These are phyloP conservation scores for Falco punctatus DNA, from an alignment of 2,113 vertebrate genomes.

Conservation along the genomic window DNA sequence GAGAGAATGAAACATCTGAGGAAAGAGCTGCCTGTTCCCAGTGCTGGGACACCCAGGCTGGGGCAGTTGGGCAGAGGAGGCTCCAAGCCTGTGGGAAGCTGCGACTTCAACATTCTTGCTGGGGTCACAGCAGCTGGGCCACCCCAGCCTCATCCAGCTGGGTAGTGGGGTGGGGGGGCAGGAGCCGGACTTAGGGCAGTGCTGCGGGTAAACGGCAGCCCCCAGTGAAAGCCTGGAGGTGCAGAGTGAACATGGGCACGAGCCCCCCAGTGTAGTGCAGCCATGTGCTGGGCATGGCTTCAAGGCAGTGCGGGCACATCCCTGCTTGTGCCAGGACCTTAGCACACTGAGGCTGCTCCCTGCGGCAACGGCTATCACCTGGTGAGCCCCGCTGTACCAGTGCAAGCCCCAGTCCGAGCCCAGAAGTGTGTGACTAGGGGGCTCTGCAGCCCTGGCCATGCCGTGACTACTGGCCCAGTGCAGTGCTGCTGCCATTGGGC, in stretches of 20 bases:
- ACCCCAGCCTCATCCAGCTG: not conserved
- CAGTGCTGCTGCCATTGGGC: fast-evolving
- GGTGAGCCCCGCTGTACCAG: not conserved
- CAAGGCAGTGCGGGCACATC: not conserved
- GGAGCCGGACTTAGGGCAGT: not conserved
- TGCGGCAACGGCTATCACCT: fast-evolving
- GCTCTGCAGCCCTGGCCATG: not conserved
- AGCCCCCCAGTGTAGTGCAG: not conserved
- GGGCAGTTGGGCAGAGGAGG: not conserved
- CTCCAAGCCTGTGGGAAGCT: not conserved
- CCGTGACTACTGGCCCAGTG: not conserved
- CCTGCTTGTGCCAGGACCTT: not conserved
- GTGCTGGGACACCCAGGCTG: not conserved
- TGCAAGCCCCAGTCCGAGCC: not conserved
- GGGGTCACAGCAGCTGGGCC: not conserved
- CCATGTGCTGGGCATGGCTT: not conserved
- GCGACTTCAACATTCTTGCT: fast-evolving
- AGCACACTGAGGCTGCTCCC: not conserved
- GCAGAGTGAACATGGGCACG: not conserved
- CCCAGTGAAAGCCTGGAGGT: not conserved
- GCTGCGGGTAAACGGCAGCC: not conserved
- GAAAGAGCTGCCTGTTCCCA: not conserved
- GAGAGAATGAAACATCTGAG: not conserved
- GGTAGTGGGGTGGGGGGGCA: too few species aligned
- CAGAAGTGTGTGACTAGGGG: not conserved